Evolutionary conservation across 2,113 vertebrate species (phyloP).

Genomic region (Petaurus breviceps): DNA sequence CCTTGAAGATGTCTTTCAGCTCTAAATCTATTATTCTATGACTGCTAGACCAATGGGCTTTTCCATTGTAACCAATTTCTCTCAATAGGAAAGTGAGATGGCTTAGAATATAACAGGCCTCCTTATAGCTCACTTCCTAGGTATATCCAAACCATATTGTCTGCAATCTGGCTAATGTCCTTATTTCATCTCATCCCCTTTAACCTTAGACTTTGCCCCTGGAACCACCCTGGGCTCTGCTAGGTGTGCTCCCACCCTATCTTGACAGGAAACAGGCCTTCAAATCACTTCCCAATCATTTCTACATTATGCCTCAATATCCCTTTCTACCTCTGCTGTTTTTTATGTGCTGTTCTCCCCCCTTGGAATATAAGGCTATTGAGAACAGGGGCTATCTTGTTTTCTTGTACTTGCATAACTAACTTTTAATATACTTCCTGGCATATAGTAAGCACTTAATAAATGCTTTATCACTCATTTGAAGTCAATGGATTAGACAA

Average conservation of each 20-base stretch:
- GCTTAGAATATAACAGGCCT: background rate
- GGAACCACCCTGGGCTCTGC: background rate
- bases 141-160: background rate
- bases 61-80: background rate
- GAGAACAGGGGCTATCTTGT: background rate
- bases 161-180: background rate
- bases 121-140: background rate
- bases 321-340: background rate
- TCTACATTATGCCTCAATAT: background rate
- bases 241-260: background rate
- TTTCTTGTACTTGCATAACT: background rate
- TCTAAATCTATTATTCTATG: background rate
- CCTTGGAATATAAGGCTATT: background rate
- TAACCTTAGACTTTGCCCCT: background rate
- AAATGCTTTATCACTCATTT: background rate
- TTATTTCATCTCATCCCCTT: background rate
- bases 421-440: background rate
- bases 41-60: background rate
- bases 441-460: background rate
- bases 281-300: background rate
- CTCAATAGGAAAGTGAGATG: background rate
- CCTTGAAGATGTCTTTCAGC: background rate
- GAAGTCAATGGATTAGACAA: background rate
- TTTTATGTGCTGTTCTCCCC: background rate
- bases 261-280: background rate